Percentiles rank a stretch among this genome's conserved stretches.
Conservation (phyloP, 2,113 vertebrate genomes). For the Rhea pennata region DNA sequence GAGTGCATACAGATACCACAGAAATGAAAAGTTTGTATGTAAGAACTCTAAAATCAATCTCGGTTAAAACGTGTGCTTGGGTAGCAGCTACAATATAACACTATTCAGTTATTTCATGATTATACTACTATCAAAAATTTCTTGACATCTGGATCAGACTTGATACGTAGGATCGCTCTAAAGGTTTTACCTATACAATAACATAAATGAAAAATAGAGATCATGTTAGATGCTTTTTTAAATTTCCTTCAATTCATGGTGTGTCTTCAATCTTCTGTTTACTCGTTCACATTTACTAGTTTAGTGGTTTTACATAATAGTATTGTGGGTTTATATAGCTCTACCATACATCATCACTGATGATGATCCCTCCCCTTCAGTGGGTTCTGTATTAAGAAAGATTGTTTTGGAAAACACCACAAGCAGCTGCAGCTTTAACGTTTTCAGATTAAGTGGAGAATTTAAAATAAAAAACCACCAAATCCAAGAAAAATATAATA, state of each 20-base stretch:
- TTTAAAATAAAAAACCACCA: not conserved
- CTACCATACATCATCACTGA: not conserved
- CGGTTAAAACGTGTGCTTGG: fast-evolving
- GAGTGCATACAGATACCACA: not conserved
- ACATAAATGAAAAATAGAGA: not conserved
- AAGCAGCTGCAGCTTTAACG: not conserved
- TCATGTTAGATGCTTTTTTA: not conserved
- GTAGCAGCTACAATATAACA: not conserved
- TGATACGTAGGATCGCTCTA: not conserved
- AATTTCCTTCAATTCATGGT: not conserved
- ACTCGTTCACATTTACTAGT: not conserved
- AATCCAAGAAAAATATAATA: not conserved
- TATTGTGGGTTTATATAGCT: not conserved
- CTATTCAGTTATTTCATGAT: not conserved
- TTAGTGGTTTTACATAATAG: not conserved
- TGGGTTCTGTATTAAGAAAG: not conserved
- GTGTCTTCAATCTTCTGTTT: not conserved
- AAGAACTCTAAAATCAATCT: not conserved
- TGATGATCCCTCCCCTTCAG: not conserved
- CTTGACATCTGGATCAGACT: not conserved
- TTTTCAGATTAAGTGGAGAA: not conserved
- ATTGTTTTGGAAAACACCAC: not conserved
- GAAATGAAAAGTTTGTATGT: not conserved
- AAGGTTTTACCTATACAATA: not conserved
- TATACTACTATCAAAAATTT: not conserved